Evolutionary conservation across 2,888 invertebrate species (phyloP), one percentile per base, ranked within the genome.

Genomic region (Macaria notata): DNA sequence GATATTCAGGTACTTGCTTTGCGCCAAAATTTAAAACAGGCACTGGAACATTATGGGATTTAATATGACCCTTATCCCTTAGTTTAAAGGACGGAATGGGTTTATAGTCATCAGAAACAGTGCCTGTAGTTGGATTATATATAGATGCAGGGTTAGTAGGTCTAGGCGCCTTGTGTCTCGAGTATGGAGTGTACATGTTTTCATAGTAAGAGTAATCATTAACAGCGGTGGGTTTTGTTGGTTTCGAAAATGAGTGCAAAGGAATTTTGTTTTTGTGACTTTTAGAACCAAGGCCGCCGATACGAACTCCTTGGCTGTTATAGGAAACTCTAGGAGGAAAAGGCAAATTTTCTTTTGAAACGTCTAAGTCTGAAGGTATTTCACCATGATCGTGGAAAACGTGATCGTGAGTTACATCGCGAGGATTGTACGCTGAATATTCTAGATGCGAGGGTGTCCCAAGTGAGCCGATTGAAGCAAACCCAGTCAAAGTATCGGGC

Each of bases 301-400:
- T 73, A 61, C 79, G 78, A 42, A 88, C 56, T 9, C 88, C 90
- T 54, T 88, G 83, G 53, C 78, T 86, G 46, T 84, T 84, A 55
- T 89, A 89, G 0, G 87, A 83, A 42, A 80, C 70, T 75, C 83
- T 85, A 0, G 90, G 86, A 42, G 86, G 84, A 31, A 71, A 71
- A 33, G 78, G 70, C 59, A 89, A 71, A 33, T 77, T 67, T 6
- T 84, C 83, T 56, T 82, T 86, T 8, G 77, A 78, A 47, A 90
- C 71, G 62, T 88, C 87, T 7, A 82, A 61, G 61, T 81, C 79
- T 2, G 84, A 59, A 29, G 90, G 80, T 47, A 91, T 77, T 75
- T 92, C 92, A 9, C 92, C 92, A 51, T 92, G 92, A 63, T 92
- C 92, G 63, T 92, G 92, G 68, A 88, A 88, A 55, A 88, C 80